These are phyloP conservation scores for Cotesia typhae DNA, from an alignment of 1,140 invertebrate species.

Conservation along the genomic window DNA sequence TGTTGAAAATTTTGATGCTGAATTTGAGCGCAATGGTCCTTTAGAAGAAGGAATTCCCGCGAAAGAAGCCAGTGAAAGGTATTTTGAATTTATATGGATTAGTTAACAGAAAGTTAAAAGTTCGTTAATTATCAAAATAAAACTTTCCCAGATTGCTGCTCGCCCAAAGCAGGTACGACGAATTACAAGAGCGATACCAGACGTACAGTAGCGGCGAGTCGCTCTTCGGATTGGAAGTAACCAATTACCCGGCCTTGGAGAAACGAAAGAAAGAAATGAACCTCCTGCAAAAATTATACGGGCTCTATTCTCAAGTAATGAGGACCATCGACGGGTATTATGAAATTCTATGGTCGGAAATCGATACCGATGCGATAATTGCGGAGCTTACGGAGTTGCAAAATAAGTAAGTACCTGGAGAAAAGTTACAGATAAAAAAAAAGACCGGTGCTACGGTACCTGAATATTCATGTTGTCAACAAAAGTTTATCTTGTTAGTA, in stretches of 20 bases:
- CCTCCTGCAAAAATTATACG: conserved; percentile 93
- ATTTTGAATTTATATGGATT: conserved; percentile 14
- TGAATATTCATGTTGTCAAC: background rate
- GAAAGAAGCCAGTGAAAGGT: conserved; percentile 84
- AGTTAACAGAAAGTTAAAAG: background rate
- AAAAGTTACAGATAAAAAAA: too few relatives aligned
- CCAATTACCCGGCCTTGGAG: conserved; percentile 90
- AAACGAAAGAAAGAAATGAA: conserved; percentile 95
- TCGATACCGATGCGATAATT: conserved; percentile 96
- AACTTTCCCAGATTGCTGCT: conserved; percentile 90
- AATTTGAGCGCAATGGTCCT: conserved; percentile 81
- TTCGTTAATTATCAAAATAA: conserved; percentile 53
- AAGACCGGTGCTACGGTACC: background rate
- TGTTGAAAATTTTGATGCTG: conserved; percentile 75
- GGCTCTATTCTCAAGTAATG: conserved; percentile 95
- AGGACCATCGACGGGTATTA: conserved; percentile 95
- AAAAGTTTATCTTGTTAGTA: too few relatives aligned
- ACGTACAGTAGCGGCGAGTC: conserved; percentile 94
- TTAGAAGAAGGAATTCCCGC: conserved; percentile 84
- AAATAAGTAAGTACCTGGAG: conserved; percentile 64
- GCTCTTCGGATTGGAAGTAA: conserved; percentile 88
- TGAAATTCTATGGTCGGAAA: conserved; percentile 93
- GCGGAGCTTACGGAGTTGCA: conserved; percentile 97
- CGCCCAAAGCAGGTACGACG: conserved; percentile 95
- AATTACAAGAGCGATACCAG: conserved; percentile 90